Evolutionary conservation across 1,140 invertebrate species (phyloP), one percentile per base, ranked within the genome.

Genomic region (Megalonaias nervosa): DNA sequence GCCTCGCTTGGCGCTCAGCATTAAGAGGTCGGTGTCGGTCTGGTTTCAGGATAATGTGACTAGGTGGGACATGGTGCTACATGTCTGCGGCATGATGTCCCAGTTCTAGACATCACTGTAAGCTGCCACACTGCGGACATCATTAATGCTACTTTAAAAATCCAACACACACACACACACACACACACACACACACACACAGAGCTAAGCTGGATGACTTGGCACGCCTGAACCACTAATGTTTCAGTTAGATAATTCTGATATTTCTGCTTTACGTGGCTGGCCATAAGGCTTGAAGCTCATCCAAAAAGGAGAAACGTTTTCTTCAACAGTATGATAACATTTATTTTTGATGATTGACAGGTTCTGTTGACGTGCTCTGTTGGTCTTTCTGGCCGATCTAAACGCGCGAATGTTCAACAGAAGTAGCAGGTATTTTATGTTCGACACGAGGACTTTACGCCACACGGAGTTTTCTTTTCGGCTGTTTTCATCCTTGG

Each of bases 381-480:
- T 26, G 26, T 1, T 26, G 1, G 26, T 2, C 26, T 71, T 23
- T 1, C 13, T 17, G 58, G n/a, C 16, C 12, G 15, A 19, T n/a
- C 60, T 15, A 14, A 61, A 15, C 14, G 19, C n/a, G 12, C 2
- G 15, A 17, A 68, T 38, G 13, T 59, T 59, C 13, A 21, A 1
- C 1, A 59, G 2, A 14, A 21, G 26, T 21, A 69, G 26, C 1
- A 5, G 23, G 14, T 55, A 17, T 60, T 71, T 71, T 15, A 71
- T 60, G 14, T n/a, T 71, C 1, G 21, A 17, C 1, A 31, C 17
- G 57, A 6, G 3, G 70, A 23, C 70, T 48, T 71, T 5, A 15
- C 55, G 6, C 56, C 57, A 61, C 58, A 71, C 61, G 26, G 17
- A 71, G 17, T 15, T 21, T 71, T 17, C 61, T 31, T 31, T 74